Conservation (phyloP, 2,888 invertebrate species). For the Eupsilia transversa region DNA sequence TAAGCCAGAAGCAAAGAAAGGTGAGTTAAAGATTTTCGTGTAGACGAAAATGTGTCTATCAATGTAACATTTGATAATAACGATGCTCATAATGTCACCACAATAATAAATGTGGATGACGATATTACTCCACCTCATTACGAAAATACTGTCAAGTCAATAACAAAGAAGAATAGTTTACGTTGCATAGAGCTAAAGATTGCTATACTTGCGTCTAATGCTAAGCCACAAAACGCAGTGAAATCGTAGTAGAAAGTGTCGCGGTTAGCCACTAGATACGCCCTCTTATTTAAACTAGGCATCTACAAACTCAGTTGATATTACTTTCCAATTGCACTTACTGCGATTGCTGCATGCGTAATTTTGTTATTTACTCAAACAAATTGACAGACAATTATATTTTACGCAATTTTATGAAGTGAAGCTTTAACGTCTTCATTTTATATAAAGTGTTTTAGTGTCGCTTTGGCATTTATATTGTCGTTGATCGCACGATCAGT, state of each 20-base stretch:
- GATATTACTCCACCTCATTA: constrained; percentile 45
- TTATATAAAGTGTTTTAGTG: not conserved
- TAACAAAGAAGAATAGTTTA: constrained; percentile 64
- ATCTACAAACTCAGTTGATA: constrained; percentile 72
- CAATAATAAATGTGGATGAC: constrained; percentile 32
- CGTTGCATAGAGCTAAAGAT: constrained; percentile 63
- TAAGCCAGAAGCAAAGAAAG: not conserved
- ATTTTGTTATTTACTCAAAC: constrained; percentile 51
- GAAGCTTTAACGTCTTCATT: constrained; percentile 18
- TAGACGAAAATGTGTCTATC: constrained; percentile 4
- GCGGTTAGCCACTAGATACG: constrained; percentile 80
- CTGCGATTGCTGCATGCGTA: constrained; percentile 52
- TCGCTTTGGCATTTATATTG: constrained; percentile 18
- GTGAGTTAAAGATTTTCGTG: constrained; percentile 24
- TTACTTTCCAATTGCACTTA: constrained; percentile 72
- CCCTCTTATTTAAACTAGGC: constrained; percentile 85
- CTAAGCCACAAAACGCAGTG: constrained; percentile 76
- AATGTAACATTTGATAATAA: constrained; percentile 13
- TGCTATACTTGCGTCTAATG: constrained; percentile 68
- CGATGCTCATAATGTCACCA: constrained; percentile 23
- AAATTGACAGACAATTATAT: constrained; percentile 56
- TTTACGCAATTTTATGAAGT: constrained; percentile 42
- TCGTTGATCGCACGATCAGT: constrained; percentile 10
- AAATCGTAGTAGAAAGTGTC: constrained; percentile 84
- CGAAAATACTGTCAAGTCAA: constrained; percentile 41